Conservation (phyloP, 2,888 invertebrate species). For the Polydrusus cervinus region DNA sequence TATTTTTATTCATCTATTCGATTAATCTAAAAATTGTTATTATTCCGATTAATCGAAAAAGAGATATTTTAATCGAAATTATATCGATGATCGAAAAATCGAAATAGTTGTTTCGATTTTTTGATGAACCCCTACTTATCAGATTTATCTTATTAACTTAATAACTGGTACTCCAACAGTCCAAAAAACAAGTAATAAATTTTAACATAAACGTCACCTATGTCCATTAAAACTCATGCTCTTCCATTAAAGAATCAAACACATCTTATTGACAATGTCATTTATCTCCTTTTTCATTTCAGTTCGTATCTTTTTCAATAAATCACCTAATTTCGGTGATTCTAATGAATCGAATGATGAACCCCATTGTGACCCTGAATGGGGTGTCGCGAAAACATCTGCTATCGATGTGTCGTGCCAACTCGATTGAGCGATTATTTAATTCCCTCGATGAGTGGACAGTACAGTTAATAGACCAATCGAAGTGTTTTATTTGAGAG, state of each 20-base stretch:
- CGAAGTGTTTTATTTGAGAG: neutral
- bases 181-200: no score
- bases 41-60: no score
- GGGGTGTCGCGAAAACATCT: conserved; percentile 55
- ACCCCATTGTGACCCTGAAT: conserved; percentile 51
- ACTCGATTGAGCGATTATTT: conserved; percentile 54
- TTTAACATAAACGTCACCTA: no score
- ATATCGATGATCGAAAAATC: no score
- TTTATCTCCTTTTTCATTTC: conserved; percentile 44
- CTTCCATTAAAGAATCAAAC: conserved; percentile 16
- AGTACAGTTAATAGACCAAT: conserved; percentile 17
- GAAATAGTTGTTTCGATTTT: no score
- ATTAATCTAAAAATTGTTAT: no score
- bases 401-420: conserved; percentile 54
- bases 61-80: no score
- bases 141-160: no score
- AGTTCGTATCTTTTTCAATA: conserved; percentile 53
- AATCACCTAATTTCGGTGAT: conserved; percentile 55
- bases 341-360: conserved; percentile 56
- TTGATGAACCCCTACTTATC: no score
- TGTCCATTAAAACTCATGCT: neutral
- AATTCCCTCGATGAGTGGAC: conserved; percentile 48
- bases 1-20: no score
- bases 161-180: no score
- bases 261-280: conserved; percentile 36